Evolutionary conservation across 2,113 vertebrate species (phyloP), one percentile per base, ranked within the genome.

Genomic region (Erythrolamprus reginae): DNA sequence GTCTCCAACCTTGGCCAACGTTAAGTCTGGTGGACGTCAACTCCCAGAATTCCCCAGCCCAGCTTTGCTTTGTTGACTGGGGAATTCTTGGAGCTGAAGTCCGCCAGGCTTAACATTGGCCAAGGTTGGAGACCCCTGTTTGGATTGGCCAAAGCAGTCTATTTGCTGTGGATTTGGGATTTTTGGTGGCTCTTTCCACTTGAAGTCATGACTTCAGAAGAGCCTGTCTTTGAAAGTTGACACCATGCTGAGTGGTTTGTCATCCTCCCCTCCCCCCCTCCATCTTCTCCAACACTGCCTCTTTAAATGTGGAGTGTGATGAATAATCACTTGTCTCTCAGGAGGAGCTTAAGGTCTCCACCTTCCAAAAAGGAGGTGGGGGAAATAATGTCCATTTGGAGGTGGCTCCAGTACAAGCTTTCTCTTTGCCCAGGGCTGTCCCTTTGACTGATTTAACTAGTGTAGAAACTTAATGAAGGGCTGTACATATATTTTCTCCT

Each of bases 151-250:
- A 38, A 51, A 28, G 13, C 15, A 38, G 28, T 8, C 65, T 19
- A 8, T 15, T 38, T 38, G 65, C n/a, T 38, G 33, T n/a, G n/a
- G n/a, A n/a, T 77, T 19, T 8, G 3, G 70, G 70, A 77, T 77
- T 42, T 42, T 21, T 17, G 0, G 7, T 77, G 70, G 33, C 84
- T 53, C 51, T 91, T 91, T 45, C 61, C 47, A 21, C 85, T 19
- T 23, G 38, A 6, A 52, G 42, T 42, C 26, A 1, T 26, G 42
- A n/a, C 42, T 48, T 48, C 90, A 45, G 28, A 87, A 77, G 61
- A 88, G 15, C 89, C 84, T 48, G 88, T 45, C 93, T 93, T 91
- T 93, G 94, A 94, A 94, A 91, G 86, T 2, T 61, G 90, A 92
- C 89, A 84, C 93, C 4, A 19, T 10, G 4, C 53, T 3, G 85